Base-by-base conservation (phyloP, 2,888 invertebrate species). In the Caenorhabditis japonica region DNA sequence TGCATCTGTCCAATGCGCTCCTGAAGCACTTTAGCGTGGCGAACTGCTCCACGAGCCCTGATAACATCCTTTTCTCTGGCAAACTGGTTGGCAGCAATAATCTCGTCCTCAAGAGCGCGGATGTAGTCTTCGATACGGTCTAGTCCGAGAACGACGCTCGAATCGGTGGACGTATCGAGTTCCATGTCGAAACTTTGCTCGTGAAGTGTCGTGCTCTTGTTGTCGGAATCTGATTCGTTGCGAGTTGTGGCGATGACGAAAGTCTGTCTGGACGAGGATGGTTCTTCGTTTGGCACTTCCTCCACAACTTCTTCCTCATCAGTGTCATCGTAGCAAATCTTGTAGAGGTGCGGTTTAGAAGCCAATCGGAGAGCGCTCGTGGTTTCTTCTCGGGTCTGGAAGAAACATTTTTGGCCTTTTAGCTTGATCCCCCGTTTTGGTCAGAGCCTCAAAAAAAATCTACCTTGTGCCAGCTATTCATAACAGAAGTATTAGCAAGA, bases 291-390 rank as follows among this genome's bases (percentile, higher is more conserved):
- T 21, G 25, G 4, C 1, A 12, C 21, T 13, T 46, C 15, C 7
- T 49, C 49, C 2, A 47, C 17, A 5, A 62, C 62, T 47, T 62
- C 62, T 15, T 62, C 62, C 17, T 62, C 62, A 33, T 62, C 62
- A 0, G 62, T 62, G 53, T 62, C 62, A 13, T 62, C 62, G 38
- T 62, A 62, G 23, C 55, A 62, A n/a, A 62, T 46, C 25, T 39
- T 53, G 47, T 62, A 62, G 7, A 38, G 21, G 17, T 46, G 46
- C 21, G 10, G 13, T 17, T 44, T 47, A 23, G 43, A 34, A 2
- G 43, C 30, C 21, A 27, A 8, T 10, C 17, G 33, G 8, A 60
- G 41, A 25, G 60, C 60, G 4, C 51, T 17, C 3, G 19, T 34
- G 0, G 60, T 60, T 53, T 62, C 43, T 10, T 53, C 52, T 17